These are phyloP conservation scores for Riparia riparia DNA, from an alignment of 2,113 vertebrate species.

Conservation along the genomic window DNA sequence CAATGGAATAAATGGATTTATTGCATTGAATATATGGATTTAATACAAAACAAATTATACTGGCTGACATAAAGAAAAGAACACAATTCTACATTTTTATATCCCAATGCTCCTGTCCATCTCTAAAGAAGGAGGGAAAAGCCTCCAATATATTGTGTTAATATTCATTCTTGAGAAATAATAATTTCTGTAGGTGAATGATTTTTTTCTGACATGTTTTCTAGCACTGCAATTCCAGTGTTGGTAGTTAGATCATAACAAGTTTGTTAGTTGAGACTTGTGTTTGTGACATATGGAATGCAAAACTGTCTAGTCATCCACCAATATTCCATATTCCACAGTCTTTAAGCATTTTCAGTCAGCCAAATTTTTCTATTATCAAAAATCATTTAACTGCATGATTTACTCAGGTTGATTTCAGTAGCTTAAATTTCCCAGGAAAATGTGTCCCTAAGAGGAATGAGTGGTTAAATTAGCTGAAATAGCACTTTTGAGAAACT, in stretches of 20 bases:
- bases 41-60: neutral
- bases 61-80: neutral
- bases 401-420: slow-evolving; percentile 78
- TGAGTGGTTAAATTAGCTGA: slow-evolving; percentile 82
- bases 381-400: slow-evolving; percentile 81
- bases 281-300: slow-evolving; percentile 46
- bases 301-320: slow-evolving; percentile 65
- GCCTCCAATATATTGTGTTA: neutral
- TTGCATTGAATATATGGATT: neutral
- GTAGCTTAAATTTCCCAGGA: slow-evolving; percentile 76
- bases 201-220: slow-evolving; percentile 32
- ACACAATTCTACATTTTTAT: neutral
- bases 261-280: slow-evolving; percentile 44
- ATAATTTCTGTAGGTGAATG: neutral
- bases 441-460: slow-evolving; percentile 80
- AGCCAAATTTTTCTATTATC: slow-evolving; percentile 82
- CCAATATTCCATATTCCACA: slow-evolving; percentile 24
- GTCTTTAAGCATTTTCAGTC: slow-evolving; percentile 74
- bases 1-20: neutral
- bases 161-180: neutral
- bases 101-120: neutral
- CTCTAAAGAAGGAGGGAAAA: neutral
- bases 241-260: slow-evolving; percentile 42
- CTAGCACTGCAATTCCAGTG: slow-evolving; percentile 36
- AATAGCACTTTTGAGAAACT: slow-evolving; percentile 78